phyloP scores from a whole-genome alignment of 2,113 vertebrate genomes.

The Chitala chitala region DNA sequence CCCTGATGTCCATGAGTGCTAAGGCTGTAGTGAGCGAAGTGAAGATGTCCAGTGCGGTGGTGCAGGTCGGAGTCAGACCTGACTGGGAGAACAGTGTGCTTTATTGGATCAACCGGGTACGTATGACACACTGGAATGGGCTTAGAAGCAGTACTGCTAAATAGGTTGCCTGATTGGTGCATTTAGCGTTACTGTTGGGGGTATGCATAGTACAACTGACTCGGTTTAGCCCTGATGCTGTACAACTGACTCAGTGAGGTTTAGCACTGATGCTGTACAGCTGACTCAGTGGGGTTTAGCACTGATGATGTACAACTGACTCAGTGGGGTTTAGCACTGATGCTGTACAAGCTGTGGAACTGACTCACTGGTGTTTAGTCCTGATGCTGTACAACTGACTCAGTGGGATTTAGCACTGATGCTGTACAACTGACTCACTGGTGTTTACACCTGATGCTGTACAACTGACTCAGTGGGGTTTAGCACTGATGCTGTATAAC shows the following conservation, averaged over 20 bases:
- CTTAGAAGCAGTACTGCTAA: too few species aligned
- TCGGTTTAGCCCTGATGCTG: too few species aligned
- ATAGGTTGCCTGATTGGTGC: too few species aligned
- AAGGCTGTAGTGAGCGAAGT: constrained; percentile 63
- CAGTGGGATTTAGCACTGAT: not conserved
- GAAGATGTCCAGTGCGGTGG: constrained; percentile 58
- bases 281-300: not conserved
- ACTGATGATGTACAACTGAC: not conserved
- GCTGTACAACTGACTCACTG: not conserved
- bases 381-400: not conserved
- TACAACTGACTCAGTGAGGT: too few species aligned
- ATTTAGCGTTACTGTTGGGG: too few species aligned
- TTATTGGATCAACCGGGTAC: constrained; percentile 83
- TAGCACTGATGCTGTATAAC: not conserved
- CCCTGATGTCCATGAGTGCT: constrained; percentile 75
- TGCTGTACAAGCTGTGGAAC: not conserved
- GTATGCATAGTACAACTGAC: too few species aligned
- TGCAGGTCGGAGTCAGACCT: constrained; percentile 53
- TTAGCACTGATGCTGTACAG: too few species aligned
- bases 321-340: not conserved
- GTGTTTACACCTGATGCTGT: not conserved
- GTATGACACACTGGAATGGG: too few species aligned
- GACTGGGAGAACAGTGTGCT: constrained; percentile 77
- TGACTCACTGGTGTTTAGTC: not conserved
- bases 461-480: not conserved